Base-by-base conservation (phyloP, 1,140 invertebrate species). In the Micrasema minimum region DNA sequence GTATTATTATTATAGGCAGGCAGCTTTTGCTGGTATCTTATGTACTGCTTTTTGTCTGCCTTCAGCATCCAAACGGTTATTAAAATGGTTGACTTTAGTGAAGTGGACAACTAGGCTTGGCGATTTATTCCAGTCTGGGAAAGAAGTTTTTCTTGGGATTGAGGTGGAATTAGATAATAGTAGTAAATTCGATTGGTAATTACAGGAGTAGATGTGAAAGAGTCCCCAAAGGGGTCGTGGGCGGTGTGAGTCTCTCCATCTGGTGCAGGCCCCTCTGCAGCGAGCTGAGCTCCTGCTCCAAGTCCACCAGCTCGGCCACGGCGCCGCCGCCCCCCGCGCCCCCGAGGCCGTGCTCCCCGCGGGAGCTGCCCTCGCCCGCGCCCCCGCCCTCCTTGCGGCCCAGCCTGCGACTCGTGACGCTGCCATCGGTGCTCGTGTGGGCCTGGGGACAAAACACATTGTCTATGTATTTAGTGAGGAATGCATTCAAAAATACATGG, bases 241-340 rank as follows among this genome's bases (percentile, higher is more conserved):
- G 92, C 5, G 93, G 92, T 4, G 92, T 94, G 26, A 93, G 91
- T 65, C 92, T 89, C 78, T 95, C 93, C 87, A 95, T 93, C 79
- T 95, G 93, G 74, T 91, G 90, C 66, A 96, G 90, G 5, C 93
- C 93, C 76, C 95, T 89, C 80, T 97, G 91, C 74, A 99, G 87
- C 57, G 91, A 95, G 75, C 92, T 93, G 62, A 98, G 84, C 85
- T 98, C 96, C 79, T 95, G 92, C 80, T 98, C 95, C 69, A 99
- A 84, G 84, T 98, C 96, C 16, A 99, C 89, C 69, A 99, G 84
- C 84, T 97, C 94, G 0, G 93, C 94, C 1, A 90, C 88, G 9
- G 85, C 86, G 43, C 80, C 82, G 0, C 71, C 71, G n/a, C 61
- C 31, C 5, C 57, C 31, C 7, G 22, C 38, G 22, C 41, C 1